Conservation (phyloP, 2,888 invertebrate genomes). For the Drosophila atripex region DNA sequence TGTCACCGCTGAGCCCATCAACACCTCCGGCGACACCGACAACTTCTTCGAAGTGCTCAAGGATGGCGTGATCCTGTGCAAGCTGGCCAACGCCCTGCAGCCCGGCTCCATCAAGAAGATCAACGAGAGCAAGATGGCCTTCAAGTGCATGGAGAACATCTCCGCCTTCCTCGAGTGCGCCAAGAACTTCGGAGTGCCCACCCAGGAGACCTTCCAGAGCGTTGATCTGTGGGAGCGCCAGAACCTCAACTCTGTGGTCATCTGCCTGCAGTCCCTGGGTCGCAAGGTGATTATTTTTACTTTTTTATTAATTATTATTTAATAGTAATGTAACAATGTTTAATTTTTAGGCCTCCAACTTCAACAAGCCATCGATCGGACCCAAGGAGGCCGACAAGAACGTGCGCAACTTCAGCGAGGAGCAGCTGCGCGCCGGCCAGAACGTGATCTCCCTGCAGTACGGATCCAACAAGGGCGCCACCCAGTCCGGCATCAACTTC, state of each 20-base stretch:
- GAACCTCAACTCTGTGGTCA: slow-evolving; percentile 97
- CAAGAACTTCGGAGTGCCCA: slow-evolving; percentile 93
- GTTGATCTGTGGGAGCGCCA: slow-evolving; percentile 98
- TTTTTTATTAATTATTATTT: no score
- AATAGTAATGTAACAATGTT: not conserved
- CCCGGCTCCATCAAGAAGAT: slow-evolving; percentile 95
- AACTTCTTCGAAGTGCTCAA: slow-evolving; percentile 96
- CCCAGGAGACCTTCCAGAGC: slow-evolving; percentile 98
- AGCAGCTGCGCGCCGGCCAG: slow-evolving; percentile 96
- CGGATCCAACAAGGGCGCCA: slow-evolving; percentile 99
- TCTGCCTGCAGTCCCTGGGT: slow-evolving; percentile 96
- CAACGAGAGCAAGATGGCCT: slow-evolving; percentile 95
- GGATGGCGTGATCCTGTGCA: slow-evolving; percentile 96
- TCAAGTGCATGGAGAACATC: slow-evolving; percentile 99
- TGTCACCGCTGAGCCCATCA: slow-evolving; percentile 93
- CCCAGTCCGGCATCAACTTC: slow-evolving; percentile 97
- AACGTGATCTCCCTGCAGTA: slow-evolving; percentile 97
- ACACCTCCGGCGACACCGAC: slow-evolving; percentile 95
- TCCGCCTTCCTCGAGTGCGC: slow-evolving; percentile 95
- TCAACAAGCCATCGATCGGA: slow-evolving; percentile 94
- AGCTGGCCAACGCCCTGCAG: slow-evolving; percentile 93
- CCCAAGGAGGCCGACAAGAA: slow-evolving; percentile 99
- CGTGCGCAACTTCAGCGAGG: slow-evolving; percentile 95
- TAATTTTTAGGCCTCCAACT: slow-evolving; percentile 88
- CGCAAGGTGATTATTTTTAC: slow-evolving; percentile 89